These are phyloP conservation scores for Ianthella basta DNA, from an alignment of 37 sponge, comb jelly and placozoan species.

Conservation along the genomic window DNA sequence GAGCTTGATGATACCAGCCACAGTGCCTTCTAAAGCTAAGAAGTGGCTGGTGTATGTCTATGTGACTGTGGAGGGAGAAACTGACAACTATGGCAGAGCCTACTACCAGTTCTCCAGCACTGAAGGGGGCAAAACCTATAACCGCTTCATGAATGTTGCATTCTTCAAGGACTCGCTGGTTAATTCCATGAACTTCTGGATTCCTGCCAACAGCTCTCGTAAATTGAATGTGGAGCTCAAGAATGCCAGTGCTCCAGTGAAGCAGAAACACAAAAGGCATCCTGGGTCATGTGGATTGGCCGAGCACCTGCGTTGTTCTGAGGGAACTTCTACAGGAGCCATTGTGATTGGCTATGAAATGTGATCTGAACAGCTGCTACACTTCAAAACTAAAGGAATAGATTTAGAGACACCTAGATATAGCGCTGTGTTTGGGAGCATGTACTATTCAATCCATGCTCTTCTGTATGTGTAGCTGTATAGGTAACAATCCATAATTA, in stretches of 20 bases:
- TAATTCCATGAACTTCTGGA: conserved; percentile 11
- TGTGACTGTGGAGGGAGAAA: conserved; percentile 11
- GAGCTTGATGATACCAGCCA: neutral
- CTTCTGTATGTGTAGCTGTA: too few species aligned
- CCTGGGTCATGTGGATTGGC: neutral
- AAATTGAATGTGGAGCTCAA: neutral
- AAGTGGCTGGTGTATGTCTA: neutral
- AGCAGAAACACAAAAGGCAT: neutral
- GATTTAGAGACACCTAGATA: too few species aligned
- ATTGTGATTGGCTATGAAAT: neutral
- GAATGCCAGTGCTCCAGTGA: neutral
- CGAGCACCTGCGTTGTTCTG: neutral
- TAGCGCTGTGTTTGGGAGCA: too few species aligned
- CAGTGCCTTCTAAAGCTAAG: neutral
- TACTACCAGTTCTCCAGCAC: neutral
- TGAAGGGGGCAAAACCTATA: neutral
- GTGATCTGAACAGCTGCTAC: too few species aligned
- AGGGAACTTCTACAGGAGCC: neutral
- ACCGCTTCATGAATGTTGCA: neutral
- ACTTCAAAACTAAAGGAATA: too few species aligned
- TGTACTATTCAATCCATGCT: too few species aligned
- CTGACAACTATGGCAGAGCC: too few species aligned
- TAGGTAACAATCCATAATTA: too few species aligned
- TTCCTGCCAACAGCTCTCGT: conserved; percentile 18
- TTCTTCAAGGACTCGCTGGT: neutral